phyloP scores from a whole-genome alignment of 2,797 vertebrate genomes.

The Sebastes matsubarae region DNA sequence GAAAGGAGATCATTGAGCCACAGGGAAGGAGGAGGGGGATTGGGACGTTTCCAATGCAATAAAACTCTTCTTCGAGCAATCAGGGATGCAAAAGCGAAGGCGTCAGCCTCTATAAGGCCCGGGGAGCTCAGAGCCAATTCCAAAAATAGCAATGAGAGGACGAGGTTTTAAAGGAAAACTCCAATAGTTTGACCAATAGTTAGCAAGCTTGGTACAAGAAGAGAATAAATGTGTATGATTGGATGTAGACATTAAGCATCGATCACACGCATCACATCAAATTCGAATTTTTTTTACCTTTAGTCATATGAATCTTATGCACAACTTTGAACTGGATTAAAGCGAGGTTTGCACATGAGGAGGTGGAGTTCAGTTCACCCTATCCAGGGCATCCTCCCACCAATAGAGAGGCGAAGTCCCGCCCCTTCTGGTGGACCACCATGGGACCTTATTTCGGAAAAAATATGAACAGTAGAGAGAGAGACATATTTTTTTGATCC shows the following conservation, averaged over 20 bases:
- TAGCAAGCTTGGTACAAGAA: rapidly evolving
- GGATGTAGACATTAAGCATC: no score
- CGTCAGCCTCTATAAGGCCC: neutral
- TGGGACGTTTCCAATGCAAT: neutral
- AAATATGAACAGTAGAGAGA: no score
- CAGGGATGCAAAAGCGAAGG: neutral
- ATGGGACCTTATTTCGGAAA: no score
- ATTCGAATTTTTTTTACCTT: rapidly evolving
- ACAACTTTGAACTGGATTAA: no score
- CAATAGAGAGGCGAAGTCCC: no score
- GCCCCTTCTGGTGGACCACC: no score
- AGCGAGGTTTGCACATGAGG: no score
- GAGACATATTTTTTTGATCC: rapidly evolving
- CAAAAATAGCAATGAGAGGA: neutral
- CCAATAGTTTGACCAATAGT: neutral
- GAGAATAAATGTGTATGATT: neutral
- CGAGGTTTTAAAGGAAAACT: neutral
- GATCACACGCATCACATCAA: no score
- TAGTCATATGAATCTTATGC: no score
- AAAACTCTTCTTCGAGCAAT: neutral
- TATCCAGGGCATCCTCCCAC: no score
- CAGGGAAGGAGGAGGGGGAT: neutral
- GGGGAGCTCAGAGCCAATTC: neutral
- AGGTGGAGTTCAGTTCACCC: no score
- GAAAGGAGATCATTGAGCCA: neutral